These are phyloP conservation scores for Fregetta grallaria DNA, from an alignment of 2,113 vertebrate genomes.

Conservation along the genomic window DNA sequence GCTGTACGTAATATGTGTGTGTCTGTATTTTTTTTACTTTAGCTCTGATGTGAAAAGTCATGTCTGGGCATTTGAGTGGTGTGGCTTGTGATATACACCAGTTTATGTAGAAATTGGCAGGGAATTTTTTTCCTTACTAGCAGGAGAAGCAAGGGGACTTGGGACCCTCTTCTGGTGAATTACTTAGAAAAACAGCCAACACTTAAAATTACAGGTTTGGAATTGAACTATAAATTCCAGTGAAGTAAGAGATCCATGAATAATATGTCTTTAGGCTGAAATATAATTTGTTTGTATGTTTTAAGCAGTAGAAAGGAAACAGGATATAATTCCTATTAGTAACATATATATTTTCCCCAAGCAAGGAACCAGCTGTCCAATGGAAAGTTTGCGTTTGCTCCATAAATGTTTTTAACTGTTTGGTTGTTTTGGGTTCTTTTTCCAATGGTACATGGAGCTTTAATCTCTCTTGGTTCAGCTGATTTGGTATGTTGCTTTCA, in stretches of 20 bases:
- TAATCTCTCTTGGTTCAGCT: not conserved
- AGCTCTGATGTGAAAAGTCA: not conserved
- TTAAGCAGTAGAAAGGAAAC: slow-evolving; percentile 54
- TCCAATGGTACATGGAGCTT: not conserved
- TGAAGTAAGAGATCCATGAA: slow-evolving; percentile 42
- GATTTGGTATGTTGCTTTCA: not conserved
- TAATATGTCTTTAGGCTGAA: slow-evolving; percentile 43
- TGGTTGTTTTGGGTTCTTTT: not conserved
- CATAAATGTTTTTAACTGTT: slow-evolving; percentile 23
- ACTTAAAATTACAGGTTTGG: slow-evolving; percentile 52
- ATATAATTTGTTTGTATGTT: slow-evolving; percentile 57
- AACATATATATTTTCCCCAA: slow-evolving; percentile 36
- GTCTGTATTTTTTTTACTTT: not conserved
- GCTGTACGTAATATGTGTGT: not conserved
- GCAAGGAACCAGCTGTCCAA: slow-evolving; percentile 31
- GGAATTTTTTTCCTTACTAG: not conserved
- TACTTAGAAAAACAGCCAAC: slow-evolving; percentile 53
- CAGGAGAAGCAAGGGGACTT: not conserved
- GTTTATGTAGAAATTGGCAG: not conserved
- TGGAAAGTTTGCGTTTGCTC: slow-evolving; percentile 40
- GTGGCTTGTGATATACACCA: not conserved
- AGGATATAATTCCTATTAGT: slow-evolving; percentile 51
- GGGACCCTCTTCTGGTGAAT: slow-evolving; percentile 43
- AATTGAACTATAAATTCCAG: slow-evolving; percentile 43
- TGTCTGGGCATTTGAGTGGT: not conserved